Conservation (phyloP, 1,140 invertebrate genomes). For the Marisa cornuarietis region DNA sequence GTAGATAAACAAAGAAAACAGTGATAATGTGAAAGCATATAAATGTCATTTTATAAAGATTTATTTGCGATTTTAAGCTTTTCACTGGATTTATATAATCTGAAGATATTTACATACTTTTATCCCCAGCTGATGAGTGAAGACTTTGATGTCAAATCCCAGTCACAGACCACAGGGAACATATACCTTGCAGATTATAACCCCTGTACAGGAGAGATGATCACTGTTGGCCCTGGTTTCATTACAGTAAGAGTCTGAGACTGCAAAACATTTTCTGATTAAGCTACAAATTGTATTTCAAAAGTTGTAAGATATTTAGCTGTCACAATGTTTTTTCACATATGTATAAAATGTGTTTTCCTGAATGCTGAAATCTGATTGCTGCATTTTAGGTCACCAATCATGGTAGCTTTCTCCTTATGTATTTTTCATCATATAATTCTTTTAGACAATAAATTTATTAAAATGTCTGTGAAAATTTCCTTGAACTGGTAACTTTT, state of each 20-base stretch:
- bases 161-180: slow-evolving; percentile 45
- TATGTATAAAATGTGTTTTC: too few relatives aligned
- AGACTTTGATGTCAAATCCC: slow-evolving; percentile 58
- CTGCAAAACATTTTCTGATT: too few relatives aligned
- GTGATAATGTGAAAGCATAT: not conserved
- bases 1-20: not conserved
- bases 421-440: too few relatives aligned
- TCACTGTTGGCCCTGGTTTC: slow-evolving; percentile 56
- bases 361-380: too few relatives aligned
- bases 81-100: not conserved
- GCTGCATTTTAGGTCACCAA: too few relatives aligned
- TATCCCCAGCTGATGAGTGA: slow-evolving; percentile 54
- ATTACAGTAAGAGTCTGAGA: slow-evolving; percentile 50
- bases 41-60: not conserved
- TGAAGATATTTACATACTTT: not conserved
- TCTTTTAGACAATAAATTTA: too few relatives aligned
- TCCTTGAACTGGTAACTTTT: too few relatives aligned
- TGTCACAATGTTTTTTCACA: too few relatives aligned
- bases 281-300: too few relatives aligned
- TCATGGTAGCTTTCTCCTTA: too few relatives aligned
- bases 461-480: too few relatives aligned
- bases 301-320: too few relatives aligned
- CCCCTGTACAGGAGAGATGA: slow-evolving; percentile 54
- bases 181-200: slow-evolving; percentile 56
- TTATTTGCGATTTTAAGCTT: not conserved